These are phyloP conservation scores for Dysdera silvatica DNA, from an alignment of 1,140 invertebrate species.

Conservation along the genomic window DNA sequence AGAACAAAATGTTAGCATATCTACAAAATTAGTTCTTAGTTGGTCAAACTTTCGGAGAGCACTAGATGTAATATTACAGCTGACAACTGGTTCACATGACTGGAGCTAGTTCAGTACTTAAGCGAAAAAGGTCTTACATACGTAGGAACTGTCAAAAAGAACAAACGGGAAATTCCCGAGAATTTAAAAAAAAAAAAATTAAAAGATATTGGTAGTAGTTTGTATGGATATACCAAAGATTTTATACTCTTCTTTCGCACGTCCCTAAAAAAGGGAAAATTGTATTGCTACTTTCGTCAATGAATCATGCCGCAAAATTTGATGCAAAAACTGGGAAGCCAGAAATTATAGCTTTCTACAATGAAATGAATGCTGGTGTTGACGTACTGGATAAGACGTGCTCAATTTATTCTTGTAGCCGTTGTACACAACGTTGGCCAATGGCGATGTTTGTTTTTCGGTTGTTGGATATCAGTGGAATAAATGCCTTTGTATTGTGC, in stretches of 20 bases:
- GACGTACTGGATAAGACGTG: slow-evolving; percentile 45
- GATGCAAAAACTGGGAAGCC: slow-evolving; percentile 36
- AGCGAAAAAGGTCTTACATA: slow-evolving; percentile 21
- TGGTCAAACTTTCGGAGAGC: slow-evolving; percentile 3
- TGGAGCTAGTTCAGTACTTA: slow-evolving; percentile 10
- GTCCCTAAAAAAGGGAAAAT: slow-evolving; percentile 31
- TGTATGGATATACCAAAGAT: slow-evolving; percentile 19
- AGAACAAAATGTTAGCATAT: not conserved
- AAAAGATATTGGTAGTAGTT: not conserved
- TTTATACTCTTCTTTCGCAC: slow-evolving; percentile 26
- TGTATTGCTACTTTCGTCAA: slow-evolving; percentile 26
- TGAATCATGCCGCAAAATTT: slow-evolving; percentile 28
- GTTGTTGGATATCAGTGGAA: slow-evolving; percentile 12
- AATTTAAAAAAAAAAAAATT: not conserved
- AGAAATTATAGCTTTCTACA: slow-evolving; percentile 44
- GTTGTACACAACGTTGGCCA: slow-evolving; percentile 42
- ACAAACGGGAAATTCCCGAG: slow-evolving; percentile 22
- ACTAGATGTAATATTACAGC: slow-evolving; percentile 15
- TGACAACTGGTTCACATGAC: slow-evolving; percentile 26
- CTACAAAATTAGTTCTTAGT: slow-evolving; percentile 11
- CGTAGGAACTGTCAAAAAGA: slow-evolving; percentile 29
- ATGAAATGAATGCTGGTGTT: slow-evolving; percentile 45
- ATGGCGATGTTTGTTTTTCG: slow-evolving; percentile 33
- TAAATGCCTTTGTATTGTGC: slow-evolving; percentile 7
- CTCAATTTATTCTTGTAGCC: slow-evolving; percentile 36